Evolutionary conservation across 2,113 vertebrate genomes (phyloP).

Genomic region (Butorides virescens): DNA sequence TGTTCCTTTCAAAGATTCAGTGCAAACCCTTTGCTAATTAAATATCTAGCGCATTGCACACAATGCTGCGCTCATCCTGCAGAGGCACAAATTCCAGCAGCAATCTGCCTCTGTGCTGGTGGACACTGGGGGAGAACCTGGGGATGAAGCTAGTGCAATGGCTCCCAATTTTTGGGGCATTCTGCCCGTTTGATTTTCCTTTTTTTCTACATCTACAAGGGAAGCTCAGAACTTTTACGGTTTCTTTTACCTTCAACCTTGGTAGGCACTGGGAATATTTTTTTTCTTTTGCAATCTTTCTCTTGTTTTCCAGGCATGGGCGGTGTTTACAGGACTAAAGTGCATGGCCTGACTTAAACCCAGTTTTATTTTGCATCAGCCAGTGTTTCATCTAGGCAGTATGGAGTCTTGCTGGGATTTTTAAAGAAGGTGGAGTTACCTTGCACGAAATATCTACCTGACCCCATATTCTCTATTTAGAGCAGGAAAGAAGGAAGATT

Average conservation of each 20-base stretch:
- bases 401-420: neutral
- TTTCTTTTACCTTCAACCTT: neutral
- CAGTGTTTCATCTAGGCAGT: neutral
- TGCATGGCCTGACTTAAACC: neutral
- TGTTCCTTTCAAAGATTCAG: neutral
- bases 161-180: neutral
- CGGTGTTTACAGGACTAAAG: neutral
- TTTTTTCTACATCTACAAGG: neutral
- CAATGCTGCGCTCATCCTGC: neutral
- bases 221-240: fast-evolving
- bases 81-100: neutral
- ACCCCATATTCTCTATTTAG: neutral
- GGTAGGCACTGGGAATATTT: neutral
- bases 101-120: neutral
- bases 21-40: neutral
- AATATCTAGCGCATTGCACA: neutral
- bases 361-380: neutral
- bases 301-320: neutral
- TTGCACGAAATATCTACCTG: fast-evolving
- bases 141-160: too few relatives aligned
- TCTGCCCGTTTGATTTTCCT: too few relatives aligned
- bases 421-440: neutral
- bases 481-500: neutral
- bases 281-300: neutral
- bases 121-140: neutral